Evolutionary conservation across 2,888 invertebrate genomes (phyloP).

Genomic region (Diloba caeruleocephala): DNA sequence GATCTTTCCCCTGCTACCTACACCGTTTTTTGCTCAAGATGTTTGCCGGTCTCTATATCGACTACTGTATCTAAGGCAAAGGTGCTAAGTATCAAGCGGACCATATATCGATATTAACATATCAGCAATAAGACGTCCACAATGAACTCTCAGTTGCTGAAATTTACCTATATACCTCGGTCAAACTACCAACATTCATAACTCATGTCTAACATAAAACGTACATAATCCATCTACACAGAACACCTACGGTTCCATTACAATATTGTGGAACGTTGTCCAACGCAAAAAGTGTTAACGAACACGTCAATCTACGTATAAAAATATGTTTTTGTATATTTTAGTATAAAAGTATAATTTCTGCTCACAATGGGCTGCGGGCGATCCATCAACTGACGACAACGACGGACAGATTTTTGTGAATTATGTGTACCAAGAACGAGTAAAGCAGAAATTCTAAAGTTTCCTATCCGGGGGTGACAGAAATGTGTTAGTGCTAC

Average conservation of each 20-base stretch:
- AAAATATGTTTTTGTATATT: constrained; percentile 37
- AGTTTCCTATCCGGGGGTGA: constrained; percentile 11
- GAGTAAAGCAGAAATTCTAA: constrained; percentile 18
- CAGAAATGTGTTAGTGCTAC: no score
- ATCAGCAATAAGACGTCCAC: no score
- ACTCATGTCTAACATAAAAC: background rate
- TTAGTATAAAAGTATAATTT: constrained; percentile 42
- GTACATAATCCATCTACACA: constrained; percentile 21
- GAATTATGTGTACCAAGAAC: constrained; percentile 44
- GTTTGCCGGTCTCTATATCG: no score
- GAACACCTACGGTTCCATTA: constrained; percentile 16
- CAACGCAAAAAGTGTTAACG: constrained; percentile 54
- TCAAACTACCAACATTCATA: no score
- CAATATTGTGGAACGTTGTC: constrained; percentile 13
- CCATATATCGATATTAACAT: no score
- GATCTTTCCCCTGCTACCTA: no score
- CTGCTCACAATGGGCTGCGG: constrained; percentile 51
- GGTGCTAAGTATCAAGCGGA: no score
- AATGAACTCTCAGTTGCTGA: no score
- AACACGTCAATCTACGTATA: constrained; percentile 62
- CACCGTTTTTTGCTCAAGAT: no score
- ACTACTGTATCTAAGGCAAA: no score
- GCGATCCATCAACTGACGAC: constrained; percentile 64
- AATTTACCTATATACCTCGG: no score
- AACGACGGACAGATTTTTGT: constrained; percentile 61